Percentiles rank a stretch among this genome's conserved stretches.
phyloP scores from a whole-genome alignment of 2,113 vertebrate species.

The Etia nguti region DNA sequence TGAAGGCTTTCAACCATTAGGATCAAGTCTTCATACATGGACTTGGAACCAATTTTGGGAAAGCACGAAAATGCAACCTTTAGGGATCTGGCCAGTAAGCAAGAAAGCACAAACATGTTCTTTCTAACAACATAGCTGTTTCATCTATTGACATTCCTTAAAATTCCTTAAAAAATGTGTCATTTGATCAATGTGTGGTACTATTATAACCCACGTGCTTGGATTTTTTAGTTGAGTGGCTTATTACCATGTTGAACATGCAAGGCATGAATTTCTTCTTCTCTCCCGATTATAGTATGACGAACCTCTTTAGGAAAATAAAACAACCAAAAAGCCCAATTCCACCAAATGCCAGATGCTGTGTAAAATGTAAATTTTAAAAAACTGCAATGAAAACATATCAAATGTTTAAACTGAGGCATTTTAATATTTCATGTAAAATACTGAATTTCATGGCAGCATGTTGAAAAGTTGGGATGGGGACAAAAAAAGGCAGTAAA shows the following conservation, averaged over 20 bases:
- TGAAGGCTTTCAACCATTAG: not conserved
- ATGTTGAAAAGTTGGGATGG: not conserved
- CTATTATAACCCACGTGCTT: not conserved
- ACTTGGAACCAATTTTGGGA: not conserved
- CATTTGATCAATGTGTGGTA: not conserved
- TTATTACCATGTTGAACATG: not conserved
- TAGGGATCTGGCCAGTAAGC: not conserved
- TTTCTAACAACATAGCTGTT: accelerated
- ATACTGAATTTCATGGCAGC: not conserved
- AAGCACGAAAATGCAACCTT: not conserved
- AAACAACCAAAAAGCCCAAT: not conserved
- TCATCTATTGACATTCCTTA: not conserved
- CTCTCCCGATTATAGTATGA: not conserved
- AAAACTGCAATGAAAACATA: not conserved
- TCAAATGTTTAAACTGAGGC: not conserved
- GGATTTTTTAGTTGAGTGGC: not conserved
- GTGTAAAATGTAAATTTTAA: not conserved
- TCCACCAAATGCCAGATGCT: not conserved
- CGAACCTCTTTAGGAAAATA: not conserved
- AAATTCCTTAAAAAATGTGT: not conserved
- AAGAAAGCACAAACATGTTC: not conserved
- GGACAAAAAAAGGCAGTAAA: not conserved
- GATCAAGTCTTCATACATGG: not conserved
- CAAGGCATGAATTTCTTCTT: not conserved
- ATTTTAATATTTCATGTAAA: not conserved